These are phyloP conservation scores for Pungitius pungitius DNA, from an alignment of 2,113 vertebrate species.

Conservation along the genomic window DNA sequence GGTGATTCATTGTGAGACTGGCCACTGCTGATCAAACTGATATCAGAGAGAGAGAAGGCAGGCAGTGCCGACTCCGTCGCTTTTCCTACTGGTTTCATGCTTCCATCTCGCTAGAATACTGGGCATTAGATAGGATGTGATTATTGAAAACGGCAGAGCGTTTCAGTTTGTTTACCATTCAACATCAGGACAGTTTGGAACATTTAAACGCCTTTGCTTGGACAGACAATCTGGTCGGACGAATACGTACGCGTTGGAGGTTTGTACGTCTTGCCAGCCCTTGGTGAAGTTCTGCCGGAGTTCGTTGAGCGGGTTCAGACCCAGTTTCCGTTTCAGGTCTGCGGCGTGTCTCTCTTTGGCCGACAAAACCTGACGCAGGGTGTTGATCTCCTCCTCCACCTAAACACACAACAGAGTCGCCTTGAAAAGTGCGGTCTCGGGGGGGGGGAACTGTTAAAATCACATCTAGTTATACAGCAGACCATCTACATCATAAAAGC, in stretches of 20 bases:
- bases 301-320: slow-evolving; percentile 88
- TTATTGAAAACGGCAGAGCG: background rate
- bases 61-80: background rate
- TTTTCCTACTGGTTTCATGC: too few relatives aligned
- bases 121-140: background rate
- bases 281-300: slow-evolving; percentile 90
- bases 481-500: too few relatives aligned
- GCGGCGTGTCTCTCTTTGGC: slow-evolving; percentile 93
- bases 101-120: background rate
- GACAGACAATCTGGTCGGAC: background rate
- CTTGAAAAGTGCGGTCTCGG: background rate
- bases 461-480: too few relatives aligned
- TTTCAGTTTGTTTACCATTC: too few relatives aligned
- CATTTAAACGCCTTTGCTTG: too few relatives aligned
- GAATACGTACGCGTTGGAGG: slow-evolving; percentile 90
- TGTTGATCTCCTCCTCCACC: slow-evolving; percentile 97
- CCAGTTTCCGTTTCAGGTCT: slow-evolving; percentile 93
- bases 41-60: background rate
- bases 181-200: too few relatives aligned
- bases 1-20: slow-evolving; percentile 17
- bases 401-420: slow-evolving; percentile 54
- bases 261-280: slow-evolving; percentile 95
- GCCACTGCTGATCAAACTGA: background rate
- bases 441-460: too few relatives aligned
- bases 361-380: slow-evolving; percentile 92